These are phyloP conservation scores for Galleria mellonella DNA, from an alignment of 1,140 invertebrate genomes.

Conservation along the genomic window DNA sequence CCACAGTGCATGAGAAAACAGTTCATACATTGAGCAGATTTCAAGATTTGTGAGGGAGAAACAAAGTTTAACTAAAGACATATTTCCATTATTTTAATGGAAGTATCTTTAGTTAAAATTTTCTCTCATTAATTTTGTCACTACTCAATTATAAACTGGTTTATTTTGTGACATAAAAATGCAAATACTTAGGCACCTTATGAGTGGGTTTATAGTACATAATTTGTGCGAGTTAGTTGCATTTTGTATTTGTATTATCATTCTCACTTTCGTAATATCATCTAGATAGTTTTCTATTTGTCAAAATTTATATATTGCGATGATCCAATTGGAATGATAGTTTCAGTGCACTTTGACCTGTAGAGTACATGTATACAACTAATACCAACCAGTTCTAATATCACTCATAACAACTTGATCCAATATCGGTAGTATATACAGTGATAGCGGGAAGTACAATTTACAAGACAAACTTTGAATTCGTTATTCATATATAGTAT, in stretches of 20 bases:
- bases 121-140: slow-evolving; percentile 4
- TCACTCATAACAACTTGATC: slow-evolving; percentile 24
- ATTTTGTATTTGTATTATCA: slow-evolving; percentile 11
- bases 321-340: slow-evolving; percentile 49
- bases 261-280: slow-evolving; percentile 5
- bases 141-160: not conserved
- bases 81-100: too few relatives aligned
- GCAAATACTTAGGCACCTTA: slow-evolving; percentile 43
- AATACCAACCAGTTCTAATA: slow-evolving; percentile 47
- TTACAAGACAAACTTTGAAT: slow-evolving; percentile 10
- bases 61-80: too few relatives aligned
- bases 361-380: slow-evolving; percentile 20
- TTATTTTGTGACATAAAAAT: slow-evolving; percentile 52
- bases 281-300: slow-evolving; percentile 9
- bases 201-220: slow-evolving; percentile 29
- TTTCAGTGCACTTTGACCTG: slow-evolving; percentile 26
- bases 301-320: slow-evolving; percentile 21
- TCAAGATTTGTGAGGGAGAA: too few relatives aligned
- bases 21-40: not conserved
- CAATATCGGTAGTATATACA: slow-evolving; percentile 44
- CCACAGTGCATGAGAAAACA: slow-evolving; percentile 38
- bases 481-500: slow-evolving; percentile 4
- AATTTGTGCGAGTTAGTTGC: slow-evolving; percentile 46
- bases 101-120: not conserved
- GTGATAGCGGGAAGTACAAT: slow-evolving; percentile 20